Percentiles rank a stretch among this genome's conserved stretches.
Evolutionary conservation across 2,888 invertebrate genomes (phyloP).

Genomic region (Trichacis sp.): DNA sequence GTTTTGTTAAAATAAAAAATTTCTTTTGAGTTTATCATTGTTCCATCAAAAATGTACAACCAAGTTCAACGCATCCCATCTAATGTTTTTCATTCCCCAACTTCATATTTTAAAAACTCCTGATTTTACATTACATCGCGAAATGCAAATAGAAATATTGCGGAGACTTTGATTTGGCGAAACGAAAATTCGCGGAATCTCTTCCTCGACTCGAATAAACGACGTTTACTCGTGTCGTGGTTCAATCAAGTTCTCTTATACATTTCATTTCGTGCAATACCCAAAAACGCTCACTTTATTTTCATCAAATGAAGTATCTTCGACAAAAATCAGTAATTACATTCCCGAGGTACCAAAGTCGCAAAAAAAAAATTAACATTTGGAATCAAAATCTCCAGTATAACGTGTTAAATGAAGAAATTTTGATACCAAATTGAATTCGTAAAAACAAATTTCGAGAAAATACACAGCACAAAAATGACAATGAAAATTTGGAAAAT

Average conservation of each 20-base stretch:
- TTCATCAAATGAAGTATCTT: too few species aligned
- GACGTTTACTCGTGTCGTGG: not conserved
- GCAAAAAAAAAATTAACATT: too few species aligned
- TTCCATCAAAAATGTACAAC: too few species aligned
- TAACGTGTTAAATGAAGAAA: not conserved
- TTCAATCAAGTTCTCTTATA: too few species aligned
- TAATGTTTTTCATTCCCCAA: not conserved
- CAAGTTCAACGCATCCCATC: too few species aligned
- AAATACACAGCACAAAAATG: slow-evolving; percentile 26
- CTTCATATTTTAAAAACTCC: not conserved
- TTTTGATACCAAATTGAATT: not conserved
- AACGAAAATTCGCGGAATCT: not conserved
- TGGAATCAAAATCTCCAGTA: too few species aligned
- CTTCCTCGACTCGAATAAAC: not conserved
- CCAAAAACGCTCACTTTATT: too few species aligned
- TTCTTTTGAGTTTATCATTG: too few species aligned
- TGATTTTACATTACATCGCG: not conserved
- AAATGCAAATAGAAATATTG: not conserved
- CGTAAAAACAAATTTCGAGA: slow-evolving; percentile 19
- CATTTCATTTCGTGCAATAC: too few species aligned
- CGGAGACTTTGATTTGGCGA: not conserved
- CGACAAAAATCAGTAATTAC: too few species aligned
- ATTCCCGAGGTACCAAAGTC: too few species aligned
- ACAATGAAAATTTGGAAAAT: not conserved
- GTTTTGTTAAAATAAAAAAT: too few species aligned